Conservation (phyloP, 2,888 invertebrate species). For the Athalia circularis region DNA sequence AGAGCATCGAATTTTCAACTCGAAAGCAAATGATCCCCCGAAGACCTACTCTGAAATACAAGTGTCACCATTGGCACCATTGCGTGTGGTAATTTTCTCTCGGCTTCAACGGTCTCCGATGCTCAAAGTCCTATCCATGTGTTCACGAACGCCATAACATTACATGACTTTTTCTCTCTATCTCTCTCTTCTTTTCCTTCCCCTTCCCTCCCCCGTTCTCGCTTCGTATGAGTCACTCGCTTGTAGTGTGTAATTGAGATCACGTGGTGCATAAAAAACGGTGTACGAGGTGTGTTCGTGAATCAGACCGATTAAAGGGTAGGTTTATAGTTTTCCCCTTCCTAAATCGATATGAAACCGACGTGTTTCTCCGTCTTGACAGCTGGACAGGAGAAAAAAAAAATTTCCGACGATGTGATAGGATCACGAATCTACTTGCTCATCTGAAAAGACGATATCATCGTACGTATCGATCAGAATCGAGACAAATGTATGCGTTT, state of each 20-base stretch:
- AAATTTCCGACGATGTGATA: not conserved
- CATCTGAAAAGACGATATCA: too few species aligned
- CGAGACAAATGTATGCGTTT: too few species aligned
- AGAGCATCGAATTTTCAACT: too few species aligned
- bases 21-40: not conserved
- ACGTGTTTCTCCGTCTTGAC: not conserved
- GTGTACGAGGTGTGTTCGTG: slow-evolving; percentile 17
- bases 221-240: slow-evolving; percentile 36
- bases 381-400: not conserved
- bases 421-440: not conserved
- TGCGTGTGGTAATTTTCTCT: slow-evolving; percentile 31
- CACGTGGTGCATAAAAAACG: slow-evolving; percentile 11
- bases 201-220: slow-evolving; percentile 43
- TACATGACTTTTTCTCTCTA: slow-evolving; percentile 36
- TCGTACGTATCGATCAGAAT: too few species aligned
- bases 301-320: slow-evolving; percentile 23
- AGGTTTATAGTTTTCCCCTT: not conserved
- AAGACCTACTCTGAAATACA: not conserved
- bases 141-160: slow-evolving; percentile 15
- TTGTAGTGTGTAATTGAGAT: slow-evolving; percentile 2
- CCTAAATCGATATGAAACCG: slow-evolving; percentile 15
- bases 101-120: not conserved
- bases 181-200: slow-evolving; percentile 44
- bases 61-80: not conserved
- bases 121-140: not conserved